Conservation (phyloP, 2,113 vertebrate species). For the Lycaon pictus region DNA sequence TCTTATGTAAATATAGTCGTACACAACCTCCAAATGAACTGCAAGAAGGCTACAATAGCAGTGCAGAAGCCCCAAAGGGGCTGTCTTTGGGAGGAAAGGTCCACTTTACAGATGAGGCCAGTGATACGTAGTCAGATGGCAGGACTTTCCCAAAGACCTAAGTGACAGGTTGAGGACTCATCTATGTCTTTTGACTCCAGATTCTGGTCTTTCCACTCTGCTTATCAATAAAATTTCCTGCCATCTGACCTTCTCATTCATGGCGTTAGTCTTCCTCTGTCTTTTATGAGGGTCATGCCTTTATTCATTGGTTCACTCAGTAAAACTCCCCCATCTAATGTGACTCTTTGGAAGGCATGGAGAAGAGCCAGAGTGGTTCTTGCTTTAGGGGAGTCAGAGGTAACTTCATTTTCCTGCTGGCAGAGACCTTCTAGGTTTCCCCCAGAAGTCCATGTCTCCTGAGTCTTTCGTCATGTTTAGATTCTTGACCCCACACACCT, state of each 20-base stretch:
- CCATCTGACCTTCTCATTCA: not conserved
- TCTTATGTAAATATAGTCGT: not conserved
- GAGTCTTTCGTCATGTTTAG: not conserved
- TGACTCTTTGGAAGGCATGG: not conserved
- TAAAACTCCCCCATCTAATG: not conserved
- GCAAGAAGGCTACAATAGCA: not conserved
- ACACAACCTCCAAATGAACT: not conserved
- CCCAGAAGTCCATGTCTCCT: not conserved
- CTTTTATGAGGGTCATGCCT: not conserved
- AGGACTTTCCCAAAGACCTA: not conserved
- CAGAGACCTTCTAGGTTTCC: not conserved
- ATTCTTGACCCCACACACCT: not conserved
- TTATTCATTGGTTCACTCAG: not conserved
- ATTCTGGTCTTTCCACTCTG: not conserved
- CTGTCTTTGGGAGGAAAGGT: not conserved
- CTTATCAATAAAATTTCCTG: not conserved
- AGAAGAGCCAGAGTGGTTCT: not conserved
- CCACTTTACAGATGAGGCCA: not conserved
- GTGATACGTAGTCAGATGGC: not conserved
- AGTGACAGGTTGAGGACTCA: not conserved
- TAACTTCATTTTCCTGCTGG: not conserved
- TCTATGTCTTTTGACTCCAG: not conserved
- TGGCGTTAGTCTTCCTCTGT: not conserved
- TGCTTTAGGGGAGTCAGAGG: not conserved
- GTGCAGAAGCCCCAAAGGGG: not conserved